Evolutionary conservation across 2,888 invertebrate species (phyloP).

Genomic region (Nesidiocoris tenuis): DNA sequence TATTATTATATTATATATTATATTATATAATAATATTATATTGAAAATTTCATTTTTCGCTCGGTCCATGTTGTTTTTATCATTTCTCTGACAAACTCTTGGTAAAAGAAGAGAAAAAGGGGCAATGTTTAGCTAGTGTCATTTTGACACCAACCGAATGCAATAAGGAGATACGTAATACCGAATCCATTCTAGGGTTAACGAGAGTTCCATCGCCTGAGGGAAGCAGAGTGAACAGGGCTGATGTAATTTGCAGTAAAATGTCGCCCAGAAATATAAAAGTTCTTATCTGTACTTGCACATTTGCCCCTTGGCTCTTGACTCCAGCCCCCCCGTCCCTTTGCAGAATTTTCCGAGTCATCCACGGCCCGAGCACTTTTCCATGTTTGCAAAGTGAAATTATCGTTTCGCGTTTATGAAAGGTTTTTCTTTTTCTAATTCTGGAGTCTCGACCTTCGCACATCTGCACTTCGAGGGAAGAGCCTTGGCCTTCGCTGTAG

Average conservation of each 20-base stretch:
- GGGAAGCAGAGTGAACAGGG: constrained; percentile 8
- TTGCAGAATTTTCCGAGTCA: constrained; percentile 2
- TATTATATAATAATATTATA: too few relatives aligned
- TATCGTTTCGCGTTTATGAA: constrained; percentile 28
- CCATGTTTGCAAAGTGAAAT: constrained; percentile 22
- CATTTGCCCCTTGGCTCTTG: constrained; percentile 41
- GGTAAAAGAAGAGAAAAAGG: too few relatives aligned
- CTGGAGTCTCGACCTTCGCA: neutral
- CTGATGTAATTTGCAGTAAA: constrained; percentile 43
- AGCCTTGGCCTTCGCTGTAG: neutral
- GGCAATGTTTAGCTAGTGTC: too few relatives aligned
- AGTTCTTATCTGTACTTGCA: constrained; percentile 38
- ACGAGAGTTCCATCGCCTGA: constrained; percentile 35
- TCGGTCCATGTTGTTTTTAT: too few relatives aligned
- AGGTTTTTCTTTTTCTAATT: neutral
- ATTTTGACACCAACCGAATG: too few relatives aligned
- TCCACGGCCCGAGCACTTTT: constrained; percentile 21
- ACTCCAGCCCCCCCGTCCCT: constrained; percentile 8
- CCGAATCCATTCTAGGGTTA: too few relatives aligned
- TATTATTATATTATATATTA: too few relatives aligned
- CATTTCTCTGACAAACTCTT: too few relatives aligned
- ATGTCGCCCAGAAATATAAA: constrained; percentile 43
- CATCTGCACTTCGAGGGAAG: neutral
- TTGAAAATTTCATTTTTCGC: too few relatives aligned
- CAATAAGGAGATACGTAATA: too few relatives aligned